Evolutionary conservation across 2,888 invertebrate genomes (phyloP), one percentile per base, ranked within the genome.

Genomic region (Vannuccia rotundouncinata): DNA sequence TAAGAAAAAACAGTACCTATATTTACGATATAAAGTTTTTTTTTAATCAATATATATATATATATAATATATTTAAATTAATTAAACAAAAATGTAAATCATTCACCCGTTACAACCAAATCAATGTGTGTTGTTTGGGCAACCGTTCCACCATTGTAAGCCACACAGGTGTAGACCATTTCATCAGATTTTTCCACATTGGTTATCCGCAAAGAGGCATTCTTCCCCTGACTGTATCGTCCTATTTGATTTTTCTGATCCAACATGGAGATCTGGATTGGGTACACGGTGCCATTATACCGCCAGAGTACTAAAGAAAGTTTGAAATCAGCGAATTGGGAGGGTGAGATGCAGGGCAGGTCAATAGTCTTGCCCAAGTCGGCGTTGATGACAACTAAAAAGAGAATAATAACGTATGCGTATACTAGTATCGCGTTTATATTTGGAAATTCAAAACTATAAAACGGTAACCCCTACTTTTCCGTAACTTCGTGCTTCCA

Each of bases 371-470:
- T 66, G 5, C 66, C 66, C 25, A 66, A 66, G 2, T n/a, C 22
- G 5, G 10, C 66, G 66, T 66, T 66, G 66, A 66, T 66, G 66
- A n/a, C n/a, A n/a, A n/a, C n/a, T n/a, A n/a, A n/a, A n/a, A n/a
- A n/a, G n/a, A n/a, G n/a, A n/a, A n/a, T n/a, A n/a, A n/a, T n/a
- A n/a, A n/a, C n/a, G n/a, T n/a, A n/a, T n/a, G n/a, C n/a, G n/a
- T n/a, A n/a, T n/a, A n/a, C n/a, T n/a, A n/a, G n/a, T n/a, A n/a
- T n/a, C n/a, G n/a, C n/a, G n/a, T n/a, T n/a, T n/a, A n/a, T n/a
- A n/a, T n/a, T n/a, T n/a, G n/a, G n/a, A n/a, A n/a, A n/a, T n/a
- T n/a, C n/a, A n/a, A n/a, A n/a, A n/a, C n/a, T n/a, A n/a, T n/a
- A n/a, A n/a, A n/a, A n/a, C n/a, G n/a, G n/a, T n/a, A n/a, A n/a